These are phyloP conservation scores for Ammodytes dubius DNA, from an alignment of 2,113 vertebrate species.

Conservation along the genomic window DNA sequence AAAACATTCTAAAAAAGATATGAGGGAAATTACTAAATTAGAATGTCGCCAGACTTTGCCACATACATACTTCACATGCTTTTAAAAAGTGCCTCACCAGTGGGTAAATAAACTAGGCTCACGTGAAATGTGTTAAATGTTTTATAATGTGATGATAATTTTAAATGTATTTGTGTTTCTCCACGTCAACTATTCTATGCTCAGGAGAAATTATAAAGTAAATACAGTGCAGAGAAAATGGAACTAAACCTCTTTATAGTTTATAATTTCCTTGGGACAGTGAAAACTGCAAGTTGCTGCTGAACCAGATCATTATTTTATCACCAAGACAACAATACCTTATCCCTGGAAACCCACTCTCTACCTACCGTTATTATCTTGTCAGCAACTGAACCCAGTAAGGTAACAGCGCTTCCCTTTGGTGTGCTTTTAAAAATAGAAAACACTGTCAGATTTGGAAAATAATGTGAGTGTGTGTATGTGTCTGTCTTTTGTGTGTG, in stretches of 20 bases:
- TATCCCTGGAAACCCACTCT: constrained; percentile 57
- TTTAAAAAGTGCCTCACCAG: not conserved
- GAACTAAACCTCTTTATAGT: constrained; percentile 11
- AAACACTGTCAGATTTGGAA: constrained; percentile 18
- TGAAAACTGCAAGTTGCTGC: constrained; percentile 27
- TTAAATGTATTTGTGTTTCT: not conserved
- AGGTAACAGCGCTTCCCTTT: constrained; percentile 47
- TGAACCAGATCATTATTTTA: constrained; percentile 62
- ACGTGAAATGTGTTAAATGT: not conserved
- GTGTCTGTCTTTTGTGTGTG: too few species aligned
- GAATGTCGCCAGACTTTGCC: not conserved
- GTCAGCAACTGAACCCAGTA: constrained; percentile 59
- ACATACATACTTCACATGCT: not conserved
- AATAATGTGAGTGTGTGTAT: too few species aligned
- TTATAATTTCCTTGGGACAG: constrained; percentile 21
- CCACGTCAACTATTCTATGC: not conserved
- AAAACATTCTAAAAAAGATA: not conserved
- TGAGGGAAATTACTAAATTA: not conserved
- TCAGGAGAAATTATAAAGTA: not conserved
- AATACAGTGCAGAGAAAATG: not conserved
- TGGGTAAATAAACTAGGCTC: not conserved
- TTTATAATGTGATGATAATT: not conserved
- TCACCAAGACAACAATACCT: constrained; percentile 58
- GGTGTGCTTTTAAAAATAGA: constrained; percentile 48
- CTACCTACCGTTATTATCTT: constrained; percentile 67